A percentile compares a stretch with the other conserved stretches of the same genome.
These are phyloP conservation scores for Drosophila suboccidentalis DNA, from an alignment of 2,888 invertebrate genomes.

Conservation along the genomic window DNA sequence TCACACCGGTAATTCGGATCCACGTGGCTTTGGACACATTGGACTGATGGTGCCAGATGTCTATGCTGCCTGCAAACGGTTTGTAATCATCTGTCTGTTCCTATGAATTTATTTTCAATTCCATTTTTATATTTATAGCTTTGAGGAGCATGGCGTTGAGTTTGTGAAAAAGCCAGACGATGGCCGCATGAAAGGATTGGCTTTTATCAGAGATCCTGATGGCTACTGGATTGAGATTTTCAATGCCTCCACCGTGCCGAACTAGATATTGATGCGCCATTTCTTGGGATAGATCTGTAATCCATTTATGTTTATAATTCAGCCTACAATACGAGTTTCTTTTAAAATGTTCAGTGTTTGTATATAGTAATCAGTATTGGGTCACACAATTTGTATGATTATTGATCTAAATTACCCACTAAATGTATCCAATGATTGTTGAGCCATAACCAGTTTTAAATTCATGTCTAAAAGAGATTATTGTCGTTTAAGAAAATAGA, in stretches of 20 bases:
- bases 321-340: too few species aligned
- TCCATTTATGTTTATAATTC: neutral
- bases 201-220: conserved; percentile 98
- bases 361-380: neutral
- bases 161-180: conserved; percentile 96
- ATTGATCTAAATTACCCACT: neutral
- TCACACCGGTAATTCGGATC: conserved; percentile 96
- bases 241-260: conserved; percentile 85
- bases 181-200: conserved; percentile 97
- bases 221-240: conserved; percentile 98
- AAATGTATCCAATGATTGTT: neutral
- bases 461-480: conserved; percentile 14
- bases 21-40: conserved; percentile 96
- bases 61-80: conserved; percentile 91
- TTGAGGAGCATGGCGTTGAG: conserved; percentile 93
- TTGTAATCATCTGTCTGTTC: neutral
- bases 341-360: neutral
- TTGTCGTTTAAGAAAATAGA: conserved; percentile 31
- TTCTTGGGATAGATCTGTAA: too few species aligned
- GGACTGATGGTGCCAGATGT: conserved; percentile 96
- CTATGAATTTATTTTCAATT: neutral
- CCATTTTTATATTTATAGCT: conserved; percentile 84
- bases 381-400: neutral
- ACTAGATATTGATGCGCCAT: conserved; percentile 15
- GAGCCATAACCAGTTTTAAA: conserved; percentile 15